A percentile compares a stretch with the other conserved stretches of the same genome.
These are phyloP conservation scores for Emys orbicularis DNA, from an alignment of 2,797 vertebrate genomes.

Conservation along the genomic window DNA sequence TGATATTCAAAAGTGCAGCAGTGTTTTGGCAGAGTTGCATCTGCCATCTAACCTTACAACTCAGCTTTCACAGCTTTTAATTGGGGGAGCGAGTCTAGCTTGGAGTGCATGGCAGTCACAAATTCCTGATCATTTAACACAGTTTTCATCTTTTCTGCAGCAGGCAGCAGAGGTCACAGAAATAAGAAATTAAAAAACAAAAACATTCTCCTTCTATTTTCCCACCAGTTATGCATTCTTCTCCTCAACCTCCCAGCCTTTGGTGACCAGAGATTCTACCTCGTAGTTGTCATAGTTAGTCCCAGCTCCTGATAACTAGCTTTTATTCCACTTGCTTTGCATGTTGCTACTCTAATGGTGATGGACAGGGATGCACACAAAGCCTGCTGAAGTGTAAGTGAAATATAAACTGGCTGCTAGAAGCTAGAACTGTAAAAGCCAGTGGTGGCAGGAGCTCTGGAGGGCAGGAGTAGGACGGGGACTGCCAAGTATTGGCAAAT, in stretches of 20 bases:
- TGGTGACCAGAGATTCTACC: background rate
- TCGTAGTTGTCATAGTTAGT: background rate
- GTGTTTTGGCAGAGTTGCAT: background rate
- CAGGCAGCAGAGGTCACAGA: background rate
- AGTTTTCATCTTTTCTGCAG: background rate
- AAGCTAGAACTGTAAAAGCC: background rate
- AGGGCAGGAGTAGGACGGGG: accelerated
- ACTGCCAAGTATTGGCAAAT: background rate
- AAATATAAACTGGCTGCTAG: background rate
- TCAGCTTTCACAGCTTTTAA: background rate
- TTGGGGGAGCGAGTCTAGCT: background rate
- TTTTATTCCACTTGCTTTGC: background rate
- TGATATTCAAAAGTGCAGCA: background rate
- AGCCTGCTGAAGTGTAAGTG: background rate
- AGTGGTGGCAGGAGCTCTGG: background rate
- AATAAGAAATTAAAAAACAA: background rate
- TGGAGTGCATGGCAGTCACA: background rate
- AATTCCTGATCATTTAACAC: background rate
- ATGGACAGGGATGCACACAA: accelerated
- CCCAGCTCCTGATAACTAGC: background rate
- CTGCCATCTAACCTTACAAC: background rate
- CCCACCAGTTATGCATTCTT: background rate
- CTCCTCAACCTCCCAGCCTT: background rate
- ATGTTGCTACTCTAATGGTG: background rate
- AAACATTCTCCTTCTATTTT: background rate